A percentile compares a stretch with the other conserved stretches of the same genome.
These are phyloP conservation scores for Cheilosia impressa DNA, from an alignment of 2,888 invertebrate genomes.

Conservation along the genomic window DNA sequence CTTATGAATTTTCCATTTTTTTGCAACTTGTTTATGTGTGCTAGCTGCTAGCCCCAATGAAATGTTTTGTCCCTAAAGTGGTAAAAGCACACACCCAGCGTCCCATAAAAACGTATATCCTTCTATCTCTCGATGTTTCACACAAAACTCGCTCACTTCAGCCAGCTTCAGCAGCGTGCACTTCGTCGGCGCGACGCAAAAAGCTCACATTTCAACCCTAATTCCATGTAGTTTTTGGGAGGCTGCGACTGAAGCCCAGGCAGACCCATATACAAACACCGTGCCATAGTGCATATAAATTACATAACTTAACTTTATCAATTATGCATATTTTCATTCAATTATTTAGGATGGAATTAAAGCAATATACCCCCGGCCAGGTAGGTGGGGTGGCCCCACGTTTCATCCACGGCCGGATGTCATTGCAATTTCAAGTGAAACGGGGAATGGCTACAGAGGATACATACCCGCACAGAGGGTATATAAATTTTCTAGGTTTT, in stretches of 20 bases:
- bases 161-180: not conserved
- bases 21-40: not conserved
- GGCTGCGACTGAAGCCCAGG: slow-evolving; percentile 16
- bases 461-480: not conserved
- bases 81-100: slow-evolving; percentile 30
- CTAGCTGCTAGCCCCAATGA: not conserved
- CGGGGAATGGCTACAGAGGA: slow-evolving; percentile 15
- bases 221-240: slow-evolving; percentile 11
- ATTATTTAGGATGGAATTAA: slow-evolving; percentile 76
- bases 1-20: not conserved
- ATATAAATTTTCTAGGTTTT: slow-evolving; percentile 33
- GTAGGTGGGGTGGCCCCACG: not conserved
- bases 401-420: slow-evolving; percentile 53
- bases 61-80: slow-evolving; percentile 59
- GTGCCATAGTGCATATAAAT: slow-evolving; percentile 71
- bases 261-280: slow-evolving; percentile 12
- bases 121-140: slow-evolving; percentile 28
- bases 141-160: slow-evolving; percentile 21
- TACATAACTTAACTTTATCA: slow-evolving; percentile 76
- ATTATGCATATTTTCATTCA: slow-evolving; percentile 77
- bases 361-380: slow-evolving; percentile 65
- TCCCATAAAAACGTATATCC: not conserved
- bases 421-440: slow-evolving; percentile 49
- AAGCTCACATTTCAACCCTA: slow-evolving; percentile 1
- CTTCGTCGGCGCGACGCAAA: not conserved